Conservation (phyloP, 2,888 invertebrate genomes). For the Ceraclea dissimilis region DNA sequence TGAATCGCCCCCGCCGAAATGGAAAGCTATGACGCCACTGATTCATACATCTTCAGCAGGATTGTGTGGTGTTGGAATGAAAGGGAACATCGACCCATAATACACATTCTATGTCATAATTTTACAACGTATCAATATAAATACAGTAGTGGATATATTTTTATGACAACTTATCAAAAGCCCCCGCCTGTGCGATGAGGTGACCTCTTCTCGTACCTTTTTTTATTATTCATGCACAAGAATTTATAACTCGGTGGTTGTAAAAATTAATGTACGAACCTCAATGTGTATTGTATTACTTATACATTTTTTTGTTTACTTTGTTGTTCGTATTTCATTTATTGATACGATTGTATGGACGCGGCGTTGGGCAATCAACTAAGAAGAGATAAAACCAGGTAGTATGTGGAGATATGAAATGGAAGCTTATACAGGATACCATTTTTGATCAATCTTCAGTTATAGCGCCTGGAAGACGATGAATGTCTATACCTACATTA, state of each 20-base stretch:
- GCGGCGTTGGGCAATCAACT: too few relatives aligned
- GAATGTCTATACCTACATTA: too few relatives aligned
- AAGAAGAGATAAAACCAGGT: too few relatives aligned
- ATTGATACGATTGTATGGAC: too few relatives aligned
- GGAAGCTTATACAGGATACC: too few relatives aligned
- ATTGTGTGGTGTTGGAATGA: too few relatives aligned
- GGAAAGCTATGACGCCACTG: too few relatives aligned
- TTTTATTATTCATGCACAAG: conserved; percentile 4
- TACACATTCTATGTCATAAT: neutral
- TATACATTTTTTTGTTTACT: neutral
- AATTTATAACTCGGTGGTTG: conserved; percentile 9
- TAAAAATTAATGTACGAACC: conserved; percentile 5
- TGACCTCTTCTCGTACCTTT: neutral
- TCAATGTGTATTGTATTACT: neutral
- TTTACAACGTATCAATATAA: neutral
- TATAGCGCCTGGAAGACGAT: too few relatives aligned
- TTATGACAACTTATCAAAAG: conserved; percentile 2
- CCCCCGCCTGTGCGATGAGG: neutral
- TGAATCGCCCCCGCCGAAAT: too few relatives aligned
- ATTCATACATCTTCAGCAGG: too few relatives aligned
- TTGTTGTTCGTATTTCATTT: neutral
- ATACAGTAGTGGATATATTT: neutral
- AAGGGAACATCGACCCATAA: neutral
- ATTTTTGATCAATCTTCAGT: too few relatives aligned
- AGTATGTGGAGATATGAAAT: too few relatives aligned